Evolutionary conservation across 2,113 vertebrate genomes (phyloP), one percentile per base, ranked within the genome.

Genomic region (Phyllopteryx taeniolatus): DNA sequence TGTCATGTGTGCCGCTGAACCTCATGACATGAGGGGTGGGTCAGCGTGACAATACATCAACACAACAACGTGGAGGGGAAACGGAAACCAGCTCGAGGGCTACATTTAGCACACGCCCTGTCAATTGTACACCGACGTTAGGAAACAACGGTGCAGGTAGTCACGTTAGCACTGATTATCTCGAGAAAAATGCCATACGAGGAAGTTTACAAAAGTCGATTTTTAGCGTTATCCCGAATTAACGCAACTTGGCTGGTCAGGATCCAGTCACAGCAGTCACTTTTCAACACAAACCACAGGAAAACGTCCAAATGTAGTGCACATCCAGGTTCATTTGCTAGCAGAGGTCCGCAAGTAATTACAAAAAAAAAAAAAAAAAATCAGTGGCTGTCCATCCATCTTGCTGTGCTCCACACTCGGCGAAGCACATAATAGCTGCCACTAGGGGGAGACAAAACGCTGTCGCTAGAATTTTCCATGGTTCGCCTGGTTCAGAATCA

Each of bases 361-460:
- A 17, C 0, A 19, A 75, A 63, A 39, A 3, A 22, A 56, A 56
- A 7, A 4, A 19, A 75, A 66, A 44, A 10, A 22, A 56, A 56
- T 78, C 79, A 77, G 60, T 77, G 42, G 39, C 22, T 3, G 43
- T 7, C 4, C 59, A 39, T 71, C 54, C 67, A 51, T 19, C 31
- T 62, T 13, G 66, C 72, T 78, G 71, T 70, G 69, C 6, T 68
- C 31, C 68, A 66, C 62, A 5, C 12, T 69, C 4, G 2, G 11
- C 76, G 68, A 44, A 35, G 5, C 54, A 20, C 31, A 7, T 60
- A 67, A 75, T 81, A 78, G 49, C 71, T 72, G 64, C 76, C 86
- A 43, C 78, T 65, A 31, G 83, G 72, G 85, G 87, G 83, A 67
- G 87, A 70, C 79, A 69, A 7, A 2, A 72, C 73, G 76, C 68